These are phyloP conservation scores for Ceratoteleas bidentatus DNA, from an alignment of 1,140 invertebrate genomes.

Conservation along the genomic window DNA sequence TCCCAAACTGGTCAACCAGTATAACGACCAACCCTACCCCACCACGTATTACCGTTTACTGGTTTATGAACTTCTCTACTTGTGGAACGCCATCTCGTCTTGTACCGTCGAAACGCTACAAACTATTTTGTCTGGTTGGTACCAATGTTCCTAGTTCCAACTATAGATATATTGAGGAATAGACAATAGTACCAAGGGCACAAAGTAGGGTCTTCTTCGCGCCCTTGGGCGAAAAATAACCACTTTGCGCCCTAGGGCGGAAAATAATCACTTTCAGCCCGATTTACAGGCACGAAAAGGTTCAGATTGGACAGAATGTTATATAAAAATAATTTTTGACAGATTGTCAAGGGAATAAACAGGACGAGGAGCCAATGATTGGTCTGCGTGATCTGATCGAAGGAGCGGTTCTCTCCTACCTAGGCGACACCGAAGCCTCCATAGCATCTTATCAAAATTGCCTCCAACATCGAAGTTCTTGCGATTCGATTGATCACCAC, in stretches of 20 bases:
- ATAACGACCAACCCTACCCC: conserved; percentile 69
- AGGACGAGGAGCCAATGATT: conserved; percentile 80
- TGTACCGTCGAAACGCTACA: conserved; percentile 81
- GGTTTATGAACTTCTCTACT: conserved; percentile 86
- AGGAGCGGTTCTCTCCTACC: conserved; percentile 80
- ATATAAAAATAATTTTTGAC: conserved; percentile 23
- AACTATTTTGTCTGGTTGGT: conserved; percentile 79
- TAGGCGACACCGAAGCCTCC: conserved; percentile 80
- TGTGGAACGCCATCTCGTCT: conserved; percentile 88
- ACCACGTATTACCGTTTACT: conserved; percentile 83
- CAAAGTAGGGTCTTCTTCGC: too few relatives aligned
- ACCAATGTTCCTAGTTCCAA: too few relatives aligned
- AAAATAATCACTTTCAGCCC: too few relatives aligned
- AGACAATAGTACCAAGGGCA: too few relatives aligned
- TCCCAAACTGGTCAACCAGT: conserved; percentile 70
- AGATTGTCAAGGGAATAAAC: conserved; percentile 76
- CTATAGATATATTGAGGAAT: conserved; percentile 3
- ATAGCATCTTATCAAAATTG: conserved; percentile 81
- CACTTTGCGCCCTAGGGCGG: too few relatives aligned
- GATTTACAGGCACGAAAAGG: too few relatives aligned
- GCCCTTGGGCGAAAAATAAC: too few relatives aligned
- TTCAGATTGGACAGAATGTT: neutral
- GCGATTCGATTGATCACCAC: conserved; percentile 82
- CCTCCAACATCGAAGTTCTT: conserved; percentile 75
- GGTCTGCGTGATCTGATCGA: conserved; percentile 82